Evolutionary conservation across 2,888 invertebrate genomes (phyloP).

Genomic region (Hipparchia semele): DNA sequence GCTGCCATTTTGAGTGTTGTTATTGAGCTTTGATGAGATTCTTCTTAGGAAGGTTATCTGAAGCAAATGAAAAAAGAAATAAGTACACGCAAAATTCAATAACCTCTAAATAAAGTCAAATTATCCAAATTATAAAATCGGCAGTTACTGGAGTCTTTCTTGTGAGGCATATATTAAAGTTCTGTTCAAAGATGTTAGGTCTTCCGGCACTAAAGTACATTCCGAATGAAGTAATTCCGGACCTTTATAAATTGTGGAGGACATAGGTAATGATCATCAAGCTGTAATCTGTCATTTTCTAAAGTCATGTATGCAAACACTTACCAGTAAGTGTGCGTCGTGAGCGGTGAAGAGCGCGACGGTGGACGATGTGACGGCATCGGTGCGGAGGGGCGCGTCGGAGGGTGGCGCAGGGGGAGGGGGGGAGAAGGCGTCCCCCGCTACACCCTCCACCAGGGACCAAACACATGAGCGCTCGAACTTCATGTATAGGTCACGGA

Average conservation of each 20-base stretch:
- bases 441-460: slow-evolving; percentile 88
- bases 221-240: too few species aligned
- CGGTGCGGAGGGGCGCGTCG: slow-evolving; percentile 46
- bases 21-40: slow-evolving; percentile 75
- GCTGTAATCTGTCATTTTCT: too few species aligned
- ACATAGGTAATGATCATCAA: too few species aligned
- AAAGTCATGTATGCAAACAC: slow-evolving; percentile 24
- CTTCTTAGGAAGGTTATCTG: slow-evolving; percentile 70
- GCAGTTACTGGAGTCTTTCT: too few species aligned
- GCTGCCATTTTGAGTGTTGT: slow-evolving; percentile 66
- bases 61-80: slow-evolving; percentile 4
- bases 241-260: too few species aligned
- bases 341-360: slow-evolving; percentile 60
- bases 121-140: background rate
- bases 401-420: slow-evolving; percentile 50
- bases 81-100: background rate
- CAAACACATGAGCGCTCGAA: slow-evolving; percentile 92
- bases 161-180: too few species aligned
- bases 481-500: slow-evolving; percentile 88
- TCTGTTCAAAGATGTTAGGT: too few species aligned
- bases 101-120: background rate
- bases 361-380: slow-evolving; percentile 46
- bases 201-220: too few species aligned
- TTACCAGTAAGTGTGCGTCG: slow-evolving; percentile 63
- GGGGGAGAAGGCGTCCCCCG: slow-evolving; percentile 64